Evolutionary conservation across 2,888 invertebrate species (phyloP).

Genomic region (Scaptomyza parva): DNA sequence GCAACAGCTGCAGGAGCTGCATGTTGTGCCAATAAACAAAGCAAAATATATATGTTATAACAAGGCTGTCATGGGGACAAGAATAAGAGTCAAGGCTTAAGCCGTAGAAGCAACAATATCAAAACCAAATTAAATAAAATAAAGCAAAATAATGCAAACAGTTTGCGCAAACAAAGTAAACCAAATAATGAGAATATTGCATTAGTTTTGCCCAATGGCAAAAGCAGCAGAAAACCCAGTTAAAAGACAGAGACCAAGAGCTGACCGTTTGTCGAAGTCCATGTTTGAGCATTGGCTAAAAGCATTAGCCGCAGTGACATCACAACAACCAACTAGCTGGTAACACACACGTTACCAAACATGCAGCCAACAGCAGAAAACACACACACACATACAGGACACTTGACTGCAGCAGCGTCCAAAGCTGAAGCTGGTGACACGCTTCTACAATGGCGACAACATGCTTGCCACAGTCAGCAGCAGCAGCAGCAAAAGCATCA

Average conservation of each 20-base stretch:
- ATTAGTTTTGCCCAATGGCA: constrained; percentile 67
- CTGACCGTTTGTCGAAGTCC: constrained; percentile 19
- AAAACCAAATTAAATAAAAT: constrained; percentile 75
- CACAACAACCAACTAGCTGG: constrained; percentile 62
- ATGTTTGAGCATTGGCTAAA: constrained; percentile 68
- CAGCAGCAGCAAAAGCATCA: constrained; percentile 18
- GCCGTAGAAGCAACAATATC: constrained; percentile 59
- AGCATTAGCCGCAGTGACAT: constrained; percentile 79
- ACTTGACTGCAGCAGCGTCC: constrained; percentile 75
- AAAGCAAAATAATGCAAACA: constrained; percentile 56
- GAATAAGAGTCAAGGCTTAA: constrained; percentile 12
- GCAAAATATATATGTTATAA: constrained; percentile 26
- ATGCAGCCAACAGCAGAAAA: constrained; percentile 2
- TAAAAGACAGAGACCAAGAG: not conserved
- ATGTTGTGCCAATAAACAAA: constrained; percentile 76
- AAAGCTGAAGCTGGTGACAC: constrained; percentile 64
- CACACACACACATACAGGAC: constrained; percentile 27
- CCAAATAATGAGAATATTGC: constrained; percentile 81
- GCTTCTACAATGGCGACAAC: constrained; percentile 77
- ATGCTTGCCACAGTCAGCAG: constrained; percentile 62
- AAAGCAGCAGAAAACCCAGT: constrained; percentile 1
- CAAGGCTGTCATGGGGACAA: constrained; percentile 9
- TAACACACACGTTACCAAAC: constrained; percentile 57
- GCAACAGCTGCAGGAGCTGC: constrained; percentile 76
- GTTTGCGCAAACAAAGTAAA: constrained; percentile 55